Base-by-base conservation (phyloP, 1,140 invertebrate genomes). In the Hyposmocoma kahamanoa region DNA sequence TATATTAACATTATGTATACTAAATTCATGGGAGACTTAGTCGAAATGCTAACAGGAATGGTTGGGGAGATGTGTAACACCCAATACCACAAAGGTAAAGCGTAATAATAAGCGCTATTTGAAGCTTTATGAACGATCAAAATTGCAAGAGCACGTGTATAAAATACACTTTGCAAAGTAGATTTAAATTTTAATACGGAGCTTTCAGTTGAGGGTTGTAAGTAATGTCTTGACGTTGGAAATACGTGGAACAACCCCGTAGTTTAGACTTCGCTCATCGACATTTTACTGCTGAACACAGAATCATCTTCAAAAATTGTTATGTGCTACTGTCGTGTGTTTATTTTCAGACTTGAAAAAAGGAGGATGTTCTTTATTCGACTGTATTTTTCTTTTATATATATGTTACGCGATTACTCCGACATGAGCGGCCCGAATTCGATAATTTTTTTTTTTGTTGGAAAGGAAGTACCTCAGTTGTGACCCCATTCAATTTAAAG, bases 131-230 rank as follows among this genome's bases (percentile, higher is more conserved):
- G 76, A 79, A 85, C 78, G 72, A 84, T 84, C 78, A 84, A 84
- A 84, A 85, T 84, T 85, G 78, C 70, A 83, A 66, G 68, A 81
- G 79, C 80, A 86, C 78, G 73, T 81, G 80, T 84, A 86, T 83
- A 84, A 83, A 85, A 84, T 76, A 84, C 80, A 84, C 79, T 86
- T 84, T 78, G 78, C 68, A 84, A 85, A 85, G 80, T 85, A 85
- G 82, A 82, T 85, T 85, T 85, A 85, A 85, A 85, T 85, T 85
- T 85, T 85, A 85, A 85, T 84, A 84, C 77, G 64, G 72, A 81
- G 78, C 77, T 84, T 79, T 82, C 77, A 81, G 78, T 74, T 57
- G 76, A 76, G 82, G 82, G 81, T 77, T 68, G 75, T 78, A 66
- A 70, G 74, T 79, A 75, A 80, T 75, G 77, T 79, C 77, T 79